A percentile compares a stretch with the other conserved stretches of the same genome.
phyloP scores from a whole-genome alignment of 2,888 invertebrate genomes.

The Phasia obesa region DNA sequence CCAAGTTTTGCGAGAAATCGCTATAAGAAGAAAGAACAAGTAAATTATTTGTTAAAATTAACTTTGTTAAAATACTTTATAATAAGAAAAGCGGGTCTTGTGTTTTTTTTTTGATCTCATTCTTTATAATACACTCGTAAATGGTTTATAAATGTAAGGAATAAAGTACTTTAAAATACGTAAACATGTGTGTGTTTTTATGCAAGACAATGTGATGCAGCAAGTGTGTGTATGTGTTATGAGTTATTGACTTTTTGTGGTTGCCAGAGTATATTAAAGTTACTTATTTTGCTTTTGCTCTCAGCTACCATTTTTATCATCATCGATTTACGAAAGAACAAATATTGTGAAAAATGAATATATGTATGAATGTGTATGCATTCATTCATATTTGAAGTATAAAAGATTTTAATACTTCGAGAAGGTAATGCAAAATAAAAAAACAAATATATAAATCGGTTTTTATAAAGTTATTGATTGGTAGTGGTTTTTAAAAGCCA shows the following conservation, averaged over 20 bases:
- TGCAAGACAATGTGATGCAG: slow-evolving; percentile 3
- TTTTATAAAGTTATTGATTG: slow-evolving; percentile 57
- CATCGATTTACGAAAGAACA: slow-evolving; percentile 27
- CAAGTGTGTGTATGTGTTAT: slow-evolving; percentile 11
- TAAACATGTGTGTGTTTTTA: slow-evolving; percentile 9
- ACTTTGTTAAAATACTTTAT: no score
- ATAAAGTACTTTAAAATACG: not conserved
- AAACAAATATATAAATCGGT: slow-evolving; percentile 5
- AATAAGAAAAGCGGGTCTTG: no score
- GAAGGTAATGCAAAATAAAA: not conserved
- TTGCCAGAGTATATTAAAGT: slow-evolving; percentile 67
- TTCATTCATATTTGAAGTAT: slow-evolving; percentile 2
- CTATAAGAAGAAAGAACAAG: no score
- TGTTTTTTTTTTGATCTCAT: not conserved
- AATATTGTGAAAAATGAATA: slow-evolving; percentile 49
- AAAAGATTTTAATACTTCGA: slow-evolving; percentile 19
- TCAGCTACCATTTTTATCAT: slow-evolving; percentile 48
- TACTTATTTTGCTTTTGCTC: slow-evolving; percentile 40
- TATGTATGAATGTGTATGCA: slow-evolving; percentile 29
- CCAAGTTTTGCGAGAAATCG: no score
- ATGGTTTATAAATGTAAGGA: not conserved
- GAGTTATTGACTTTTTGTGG: slow-evolving; percentile 69
- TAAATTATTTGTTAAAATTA: no score
- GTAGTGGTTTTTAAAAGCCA: slow-evolving; percentile 52
- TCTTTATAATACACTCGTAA: not conserved